A percentile compares a stretch with the other conserved stretches of the same genome.
phyloP scores from a whole-genome alignment of 92 coral and sea anemone genomes.

The Porites lobata region DNA sequence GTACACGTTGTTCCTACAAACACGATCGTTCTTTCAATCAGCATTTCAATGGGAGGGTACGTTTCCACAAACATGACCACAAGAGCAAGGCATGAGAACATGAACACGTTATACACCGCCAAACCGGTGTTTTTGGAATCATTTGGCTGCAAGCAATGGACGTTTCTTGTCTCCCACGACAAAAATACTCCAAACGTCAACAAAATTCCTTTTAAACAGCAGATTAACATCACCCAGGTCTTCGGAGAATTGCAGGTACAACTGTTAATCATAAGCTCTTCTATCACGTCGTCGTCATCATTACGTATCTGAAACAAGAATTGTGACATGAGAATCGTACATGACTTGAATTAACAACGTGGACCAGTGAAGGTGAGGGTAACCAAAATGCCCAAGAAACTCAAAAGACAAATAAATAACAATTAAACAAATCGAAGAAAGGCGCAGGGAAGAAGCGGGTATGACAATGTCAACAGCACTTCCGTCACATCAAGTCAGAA shows the following conservation, averaged over 20 bases:
- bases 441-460: no score
- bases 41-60: constrained; percentile 36
- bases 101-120: constrained; percentile 89
- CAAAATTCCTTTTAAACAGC: constrained; percentile 79
- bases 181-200: constrained; percentile 89
- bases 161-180: constrained; percentile 92
- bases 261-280: constrained; percentile 45
- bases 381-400: no score
- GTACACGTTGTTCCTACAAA: constrained; percentile 80
- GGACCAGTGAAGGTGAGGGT: no score
- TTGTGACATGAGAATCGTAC: no score
- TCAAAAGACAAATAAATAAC: no score
- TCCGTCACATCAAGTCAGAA: no score
- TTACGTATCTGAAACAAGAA: constrained; percentile 51
- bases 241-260: constrained; percentile 71
- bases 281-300: constrained; percentile 63
- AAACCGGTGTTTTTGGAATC: constrained; percentile 90
- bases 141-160: constrained; percentile 78
- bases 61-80: constrained; percentile 62
- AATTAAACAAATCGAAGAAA: no score
- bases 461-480: no score
- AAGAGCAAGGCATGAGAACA: constrained; percentile 80
- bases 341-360: no score
- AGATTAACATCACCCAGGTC: constrained; percentile 76
- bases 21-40: constrained; percentile 64